Base-by-base conservation (phyloP, 1,140 invertebrate species). In the Portunus trituberculatus region DNA sequence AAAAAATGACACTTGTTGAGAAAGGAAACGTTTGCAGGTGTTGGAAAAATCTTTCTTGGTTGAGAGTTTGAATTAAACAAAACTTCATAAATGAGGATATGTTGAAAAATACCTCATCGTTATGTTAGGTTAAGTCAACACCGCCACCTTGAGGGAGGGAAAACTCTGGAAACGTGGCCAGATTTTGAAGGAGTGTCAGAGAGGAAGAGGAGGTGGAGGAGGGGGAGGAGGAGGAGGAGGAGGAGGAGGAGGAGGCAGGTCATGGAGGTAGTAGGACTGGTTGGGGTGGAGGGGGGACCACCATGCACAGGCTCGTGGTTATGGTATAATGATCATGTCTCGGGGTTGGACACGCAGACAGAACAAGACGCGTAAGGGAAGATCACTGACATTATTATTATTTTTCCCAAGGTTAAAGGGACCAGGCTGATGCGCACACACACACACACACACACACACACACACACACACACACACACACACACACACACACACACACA, bases 311-410 rank as follows among this genome's bases (percentile, higher is more conserved):
- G 39, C 93, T 93, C 93, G 93, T 93, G 93, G 93, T 93, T 88
- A 93, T 93, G 46, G 7, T 93, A 87, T 93, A 93, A 93, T 93
- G 93, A 93, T 93, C 83, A 59, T 93, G 93, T 93, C 93, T 93
- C 48, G 32, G 59, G 93, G 93, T 88, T 52, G 83, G 87, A 93
- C 93, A 93, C 84, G 45, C 28, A 25, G 93, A 93, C 93, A 93
- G 46, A 93, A 93, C 83, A 93, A 93, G 91, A 82, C 67, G 82
- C 28, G 67, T 39, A 76, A 92, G 87, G 84, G 28, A 93, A 29
- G 93, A 93, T 93, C 93, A 93, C 84, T 52, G 46, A 52, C 93
- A 88, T 93, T 93, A 93, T 93, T 93, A 39, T 20, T 59, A 59
- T 59, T 59, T 59, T 93, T 93, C 83, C 52, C 82, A 93, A 48